Evolutionary conservation across 2,113 vertebrate species (phyloP), one percentile per base, ranked within the genome.

Genomic region (Heterotis niloticus): DNA sequence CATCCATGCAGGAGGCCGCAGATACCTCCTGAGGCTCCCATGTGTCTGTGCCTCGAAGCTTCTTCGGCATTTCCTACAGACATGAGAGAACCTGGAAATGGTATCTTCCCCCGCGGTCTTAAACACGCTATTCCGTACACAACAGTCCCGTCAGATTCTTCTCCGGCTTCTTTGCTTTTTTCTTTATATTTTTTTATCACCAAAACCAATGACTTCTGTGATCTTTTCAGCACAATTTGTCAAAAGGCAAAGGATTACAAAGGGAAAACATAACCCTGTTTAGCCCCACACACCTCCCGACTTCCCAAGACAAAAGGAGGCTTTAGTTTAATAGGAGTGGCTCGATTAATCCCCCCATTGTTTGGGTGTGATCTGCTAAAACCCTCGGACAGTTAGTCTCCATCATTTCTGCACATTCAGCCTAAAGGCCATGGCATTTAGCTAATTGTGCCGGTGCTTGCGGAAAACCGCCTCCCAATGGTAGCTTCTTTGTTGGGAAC

Each of bases 361-460:
- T 23, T 29, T 57, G 0, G 56, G 10, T 9, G 16, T 14, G 56
- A 75, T 75, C 72, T 60, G 5, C 54, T 75, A 20, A 75, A 60
- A 60, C 24, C 56, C 52, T 24, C 26, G 11, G 52, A 0, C 17
- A 17, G 18, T 28, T 60, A 57, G 24, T 20, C 54, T 23, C 73
- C 56, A 17, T 75, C 54, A 60, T 75, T 28, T 18, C 11, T 11
- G 54, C 24, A 7, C 52, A 14, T 59, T 74, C 4, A 10, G 26
- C 18, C 23, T 78, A 59, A 78, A 69, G 52, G 65, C 66, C 54
- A 14, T 44, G 3, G 26, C 54, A 24, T 78, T 60, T 78, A 69
- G 65, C 26, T 69, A 69, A 59, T 78, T 68, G 65, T 56, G 51
- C 16, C 9, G 13, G 44, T 18, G 52, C 52, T 20, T 68, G 67